A percentile compares a stretch with the other conserved stretches of the same genome.
phyloP scores from a whole-genome alignment of 2,888 invertebrate genomes.

The Thera obeliscata region DNA sequence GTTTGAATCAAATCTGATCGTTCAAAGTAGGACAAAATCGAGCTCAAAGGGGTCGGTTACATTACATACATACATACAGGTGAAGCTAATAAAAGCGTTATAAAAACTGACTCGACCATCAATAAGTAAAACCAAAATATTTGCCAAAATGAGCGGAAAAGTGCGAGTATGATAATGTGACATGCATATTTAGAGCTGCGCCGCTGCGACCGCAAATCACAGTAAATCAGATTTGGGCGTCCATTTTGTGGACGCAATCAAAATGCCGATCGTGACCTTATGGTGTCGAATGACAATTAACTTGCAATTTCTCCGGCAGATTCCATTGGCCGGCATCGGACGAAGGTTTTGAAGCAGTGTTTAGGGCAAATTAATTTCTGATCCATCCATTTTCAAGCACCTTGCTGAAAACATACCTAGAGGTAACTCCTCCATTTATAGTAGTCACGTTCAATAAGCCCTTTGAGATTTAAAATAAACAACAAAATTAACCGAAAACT shows the following conservation, averaged over 20 bases:
- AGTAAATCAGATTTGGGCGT: constrained; percentile 53
- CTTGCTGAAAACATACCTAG: neutral
- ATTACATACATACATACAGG: no score
- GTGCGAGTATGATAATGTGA: constrained; percentile 35
- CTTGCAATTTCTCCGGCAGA: constrained; percentile 36
- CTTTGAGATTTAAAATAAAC: neutral
- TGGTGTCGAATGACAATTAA: constrained; percentile 45
- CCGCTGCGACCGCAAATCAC: constrained; percentile 51
- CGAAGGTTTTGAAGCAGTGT: constrained; percentile 16
- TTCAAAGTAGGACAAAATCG: no score
- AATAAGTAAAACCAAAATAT: constrained; percentile 12
- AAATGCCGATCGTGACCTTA: constrained; percentile 47
- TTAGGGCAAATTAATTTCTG: constrained; percentile 20
- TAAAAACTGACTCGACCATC: no score
- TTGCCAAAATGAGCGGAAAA: constrained; percentile 24
- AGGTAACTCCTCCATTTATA: constrained; percentile 11
- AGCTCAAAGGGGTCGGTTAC: no score
- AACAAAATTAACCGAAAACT: neutral
- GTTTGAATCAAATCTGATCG: no score
- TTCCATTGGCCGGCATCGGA: constrained; percentile 23
- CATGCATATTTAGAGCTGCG: constrained; percentile 42
- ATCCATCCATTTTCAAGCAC: constrained; percentile 7
- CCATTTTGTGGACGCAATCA: constrained; percentile 57
- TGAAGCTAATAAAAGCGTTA: no score
- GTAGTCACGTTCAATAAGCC: constrained; percentile 1